phyloP scores from a whole-genome alignment of 2,797 vertebrate species.

The Pangasius djambal region DNA sequence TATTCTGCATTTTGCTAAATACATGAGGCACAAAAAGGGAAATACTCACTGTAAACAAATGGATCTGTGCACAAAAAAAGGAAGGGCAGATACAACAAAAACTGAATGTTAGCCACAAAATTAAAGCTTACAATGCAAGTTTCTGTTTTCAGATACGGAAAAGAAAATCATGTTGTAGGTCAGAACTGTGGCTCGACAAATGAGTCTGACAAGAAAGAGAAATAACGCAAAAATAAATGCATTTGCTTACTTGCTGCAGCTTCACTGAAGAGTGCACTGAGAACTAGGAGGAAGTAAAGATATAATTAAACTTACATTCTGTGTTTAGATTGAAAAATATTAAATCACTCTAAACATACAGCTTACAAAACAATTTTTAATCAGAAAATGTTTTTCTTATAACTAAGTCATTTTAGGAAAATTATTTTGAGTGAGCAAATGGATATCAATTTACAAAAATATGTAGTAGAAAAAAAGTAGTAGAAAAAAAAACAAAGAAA shows the following conservation, averaged over 20 bases:
- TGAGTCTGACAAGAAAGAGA: not conserved
- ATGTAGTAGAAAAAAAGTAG: too few species aligned
- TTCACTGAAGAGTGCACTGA: conserved; percentile 56
- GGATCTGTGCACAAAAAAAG: conserved; percentile 64
- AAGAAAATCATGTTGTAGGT: not conserved
- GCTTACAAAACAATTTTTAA: not conserved
- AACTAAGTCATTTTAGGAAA: not conserved
- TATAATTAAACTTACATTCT: not conserved
- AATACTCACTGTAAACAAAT: conserved; percentile 77
- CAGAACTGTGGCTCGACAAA: not conserved
- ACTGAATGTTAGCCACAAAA: conserved; percentile 13
- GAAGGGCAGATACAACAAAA: not conserved
- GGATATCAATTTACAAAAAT: not conserved
- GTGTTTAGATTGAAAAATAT: not conserved
- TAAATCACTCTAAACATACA: not conserved
- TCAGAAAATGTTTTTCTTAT: not conserved
- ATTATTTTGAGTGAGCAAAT: not conserved
- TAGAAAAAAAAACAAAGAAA: not conserved
- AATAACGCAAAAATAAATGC: not conserved
- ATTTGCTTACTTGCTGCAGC: conserved; percentile 63
- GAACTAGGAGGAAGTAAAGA: conserved; percentile 49
- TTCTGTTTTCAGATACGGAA: not conserved
- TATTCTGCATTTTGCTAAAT: not conserved
- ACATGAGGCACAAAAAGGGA: not conserved
- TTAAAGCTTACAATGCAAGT: not conserved